Evolutionary conservation across 2,113 vertebrate genomes (phyloP), one percentile per base, ranked within the genome.

Genomic region (Pelmatolapia mariae): DNA sequence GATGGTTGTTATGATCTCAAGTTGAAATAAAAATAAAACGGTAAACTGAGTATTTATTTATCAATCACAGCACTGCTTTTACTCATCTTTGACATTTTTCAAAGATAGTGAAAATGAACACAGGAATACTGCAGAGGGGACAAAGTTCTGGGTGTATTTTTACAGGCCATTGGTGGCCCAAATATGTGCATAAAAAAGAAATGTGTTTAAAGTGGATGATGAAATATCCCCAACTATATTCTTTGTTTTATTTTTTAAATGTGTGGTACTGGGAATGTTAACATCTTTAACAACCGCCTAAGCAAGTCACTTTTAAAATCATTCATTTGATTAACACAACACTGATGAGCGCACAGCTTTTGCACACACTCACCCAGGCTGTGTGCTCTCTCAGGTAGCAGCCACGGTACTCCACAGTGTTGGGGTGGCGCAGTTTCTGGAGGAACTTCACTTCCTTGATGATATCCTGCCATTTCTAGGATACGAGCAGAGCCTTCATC

Each of bases 391-490:
- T 96, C 95, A 98, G 95, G 96, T 98, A 98, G 96, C 98, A 98
- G 95, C 98, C 98, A 90, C 95, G 97, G 90, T 98, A 98, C 94
- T 98, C 97, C 22, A 98, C 98, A 18, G 98, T 98, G 96, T 98
- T 98, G 52, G 98, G 98, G 93, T 98, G 98, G 33, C 97, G 97
- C 81, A 98, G 96, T 88, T 98, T 98, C 96, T 98, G 97, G 56
- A 98, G 96, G 89, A 98, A 98, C 93, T 98, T 98, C 80, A 98
- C 98, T 92, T 98, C 98, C 93, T 98, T 98, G 93, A 98, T 97
- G 94, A 98, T 98, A 86, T 98, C 98, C 92, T 98, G 98, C 98
- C 98, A 98, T 96, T 98, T 98, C 98, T 98, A 90, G 22, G 93
- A 71, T n/a, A 89, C 2, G 43, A 91, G 3, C 90, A 86, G 16